Conservation (phyloP, 1,140 invertebrate genomes). For the Brachionus rotundiformis region DNA sequence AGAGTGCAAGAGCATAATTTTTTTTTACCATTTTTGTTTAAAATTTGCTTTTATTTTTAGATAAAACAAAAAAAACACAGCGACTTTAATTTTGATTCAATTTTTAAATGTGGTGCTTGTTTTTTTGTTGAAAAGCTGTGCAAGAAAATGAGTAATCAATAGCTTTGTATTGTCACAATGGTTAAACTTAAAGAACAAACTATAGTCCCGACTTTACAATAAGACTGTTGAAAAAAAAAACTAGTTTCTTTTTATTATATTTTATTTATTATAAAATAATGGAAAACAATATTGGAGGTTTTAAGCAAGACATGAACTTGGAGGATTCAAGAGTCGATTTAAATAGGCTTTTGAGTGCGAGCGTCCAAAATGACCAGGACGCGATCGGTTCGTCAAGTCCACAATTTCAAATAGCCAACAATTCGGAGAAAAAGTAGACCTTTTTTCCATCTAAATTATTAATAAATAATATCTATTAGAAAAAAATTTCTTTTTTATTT, state of each 20-base stretch:
- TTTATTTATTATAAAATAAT: neutral
- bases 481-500: neutral
- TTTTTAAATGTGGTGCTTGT: neutral
- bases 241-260: neutral
- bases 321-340: conserved; percentile 8
- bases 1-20: conserved; percentile 32
- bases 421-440: conserved; percentile 1
- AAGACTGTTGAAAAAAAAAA: neutral
- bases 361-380: neutral
- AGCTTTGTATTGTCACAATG: neutral
- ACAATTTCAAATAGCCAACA: neutral
- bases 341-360: neutral
- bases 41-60: conserved; percentile 16
- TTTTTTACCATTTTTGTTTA: neutral
- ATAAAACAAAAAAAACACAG: neutral
- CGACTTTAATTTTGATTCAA: neutral
- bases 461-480: neutral
- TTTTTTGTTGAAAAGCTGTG: neutral
- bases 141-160: neutral
- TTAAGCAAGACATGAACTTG: neutral
- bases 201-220: neutral
- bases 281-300: neutral
- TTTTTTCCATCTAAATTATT: neutral
- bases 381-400: neutral
- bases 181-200: neutral